Percentiles rank a stretch among this genome's conserved stretches.
These are phyloP conservation scores for Synergus itoensis DNA, from an alignment of 2,888 invertebrate genomes.

Conservation along the genomic window DNA sequence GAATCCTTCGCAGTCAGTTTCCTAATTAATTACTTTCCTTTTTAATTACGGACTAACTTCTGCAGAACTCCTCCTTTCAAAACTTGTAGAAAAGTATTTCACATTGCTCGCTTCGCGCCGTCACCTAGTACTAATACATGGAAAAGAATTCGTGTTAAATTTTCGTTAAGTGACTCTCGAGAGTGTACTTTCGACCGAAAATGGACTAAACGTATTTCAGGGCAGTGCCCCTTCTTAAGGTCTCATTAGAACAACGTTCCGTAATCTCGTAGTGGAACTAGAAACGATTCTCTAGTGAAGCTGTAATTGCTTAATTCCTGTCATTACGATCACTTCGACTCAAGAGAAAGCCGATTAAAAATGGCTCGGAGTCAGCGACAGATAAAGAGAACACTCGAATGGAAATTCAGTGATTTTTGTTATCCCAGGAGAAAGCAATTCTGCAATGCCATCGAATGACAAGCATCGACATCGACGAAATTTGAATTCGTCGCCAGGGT, in stretches of 20 bases:
- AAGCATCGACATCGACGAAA: slow-evolving; percentile 50
- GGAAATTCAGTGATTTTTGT: slow-evolving; percentile 49
- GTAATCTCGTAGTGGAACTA: slow-evolving; percentile 12
- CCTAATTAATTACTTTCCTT: neutral
- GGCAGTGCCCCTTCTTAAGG: slow-evolving; percentile 11
- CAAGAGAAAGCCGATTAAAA: neutral
- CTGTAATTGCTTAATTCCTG: slow-evolving; percentile 71
- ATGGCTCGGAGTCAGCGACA: neutral
- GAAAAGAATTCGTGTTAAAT: neutral
- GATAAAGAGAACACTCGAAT: neutral
- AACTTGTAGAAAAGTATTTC: neutral
- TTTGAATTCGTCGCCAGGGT: slow-evolving; percentile 57
- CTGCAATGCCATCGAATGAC: slow-evolving; percentile 46
- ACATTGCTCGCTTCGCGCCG: neutral
- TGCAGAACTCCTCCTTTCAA: neutral
- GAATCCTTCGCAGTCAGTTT: neutral
- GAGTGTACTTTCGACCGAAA: slow-evolving; percentile 11
- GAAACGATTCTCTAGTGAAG: slow-evolving; percentile 47
- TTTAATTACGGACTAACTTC: neutral
- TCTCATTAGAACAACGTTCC: slow-evolving; percentile 17
- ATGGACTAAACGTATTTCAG: slow-evolving; percentile 19
- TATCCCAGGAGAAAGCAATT: slow-evolving; percentile 51
- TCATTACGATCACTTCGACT: slow-evolving; percentile 59
- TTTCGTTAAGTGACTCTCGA: slow-evolving; percentile 1
- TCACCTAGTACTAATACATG: neutral